Percentiles rank a stretch among this genome's conserved stretches.
Evolutionary conservation across 2,888 invertebrate species (phyloP).

Genomic region (Camponotus fellah): DNA sequence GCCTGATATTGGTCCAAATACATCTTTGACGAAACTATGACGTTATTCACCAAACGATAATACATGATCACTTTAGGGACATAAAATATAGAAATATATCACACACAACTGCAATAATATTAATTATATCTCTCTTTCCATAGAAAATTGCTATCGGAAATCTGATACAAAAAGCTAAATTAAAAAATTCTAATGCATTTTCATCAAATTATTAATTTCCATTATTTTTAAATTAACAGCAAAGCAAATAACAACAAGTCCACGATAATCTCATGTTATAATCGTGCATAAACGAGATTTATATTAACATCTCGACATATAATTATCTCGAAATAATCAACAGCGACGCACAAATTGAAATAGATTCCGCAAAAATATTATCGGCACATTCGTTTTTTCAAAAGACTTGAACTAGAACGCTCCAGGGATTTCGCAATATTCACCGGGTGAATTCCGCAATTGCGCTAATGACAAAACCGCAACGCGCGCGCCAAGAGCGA

Average conservation of each 20-base stretch:
- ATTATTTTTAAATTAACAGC: neutral
- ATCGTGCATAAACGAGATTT: neutral
- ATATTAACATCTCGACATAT: neutral
- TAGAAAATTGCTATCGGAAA: neutral
- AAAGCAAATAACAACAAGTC: neutral
- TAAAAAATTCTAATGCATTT: neutral
- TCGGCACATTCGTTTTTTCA: constrained; percentile 7
- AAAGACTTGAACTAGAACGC: constrained; percentile 23
- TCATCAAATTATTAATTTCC: neutral
- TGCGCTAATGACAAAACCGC: constrained; percentile 63
- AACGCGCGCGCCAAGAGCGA: constrained; percentile 30
- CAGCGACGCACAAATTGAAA: neutral
- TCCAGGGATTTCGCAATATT: constrained; percentile 21
- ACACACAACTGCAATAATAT: constrained; percentile 8
- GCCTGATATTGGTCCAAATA: constrained; percentile 61
- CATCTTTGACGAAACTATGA: constrained; percentile 45
- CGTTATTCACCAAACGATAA: neutral
- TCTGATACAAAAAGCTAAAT: neutral
- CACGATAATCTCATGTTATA: neutral
- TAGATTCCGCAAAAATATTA: neutral
- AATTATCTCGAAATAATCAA: neutral
- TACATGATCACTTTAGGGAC: neutral
- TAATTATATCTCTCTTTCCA: neutral
- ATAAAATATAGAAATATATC: constrained; percentile 22
- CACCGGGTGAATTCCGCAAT: constrained; percentile 24